A percentile compares a stretch with the other conserved stretches of the same genome.
These are phyloP conservation scores for Falco rusticolus DNA, from an alignment of 2,797 vertebrate genomes.

Conservation along the genomic window DNA sequence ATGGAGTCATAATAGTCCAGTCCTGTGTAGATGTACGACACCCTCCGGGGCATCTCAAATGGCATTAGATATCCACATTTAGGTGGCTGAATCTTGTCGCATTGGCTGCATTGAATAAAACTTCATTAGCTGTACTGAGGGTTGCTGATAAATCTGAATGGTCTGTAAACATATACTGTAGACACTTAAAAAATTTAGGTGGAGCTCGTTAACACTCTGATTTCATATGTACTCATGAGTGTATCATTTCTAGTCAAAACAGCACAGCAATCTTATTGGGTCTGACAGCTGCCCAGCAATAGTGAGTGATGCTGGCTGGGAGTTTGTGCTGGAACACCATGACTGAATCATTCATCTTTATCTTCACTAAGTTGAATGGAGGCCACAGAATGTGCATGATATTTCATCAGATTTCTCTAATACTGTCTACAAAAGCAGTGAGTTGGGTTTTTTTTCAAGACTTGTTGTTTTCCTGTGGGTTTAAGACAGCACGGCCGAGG, in stretches of 20 bases:
- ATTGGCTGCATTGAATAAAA: background rate
- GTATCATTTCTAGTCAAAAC: background rate
- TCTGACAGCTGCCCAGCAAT: background rate
- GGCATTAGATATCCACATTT: background rate
- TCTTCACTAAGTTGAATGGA: background rate
- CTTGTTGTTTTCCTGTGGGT: background rate
- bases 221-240: background rate
- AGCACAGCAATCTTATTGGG: background rate
- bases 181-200: background rate
- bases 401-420: background rate
- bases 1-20: background rate
- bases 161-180: background rate
- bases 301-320: background rate
- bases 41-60: background rate
- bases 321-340: background rate
- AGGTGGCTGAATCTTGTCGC: background rate
- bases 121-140: background rate
- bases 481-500: background rate
- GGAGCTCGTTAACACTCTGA: background rate
- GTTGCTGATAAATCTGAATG: background rate
- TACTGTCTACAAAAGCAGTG: background rate
- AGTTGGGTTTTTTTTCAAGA: background rate
- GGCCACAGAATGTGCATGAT: background rate
- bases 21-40: background rate
- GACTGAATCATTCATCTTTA: background rate